Base-by-base conservation (phyloP, 2,113 vertebrate species). In the Odontesthes bonariensis region DNA sequence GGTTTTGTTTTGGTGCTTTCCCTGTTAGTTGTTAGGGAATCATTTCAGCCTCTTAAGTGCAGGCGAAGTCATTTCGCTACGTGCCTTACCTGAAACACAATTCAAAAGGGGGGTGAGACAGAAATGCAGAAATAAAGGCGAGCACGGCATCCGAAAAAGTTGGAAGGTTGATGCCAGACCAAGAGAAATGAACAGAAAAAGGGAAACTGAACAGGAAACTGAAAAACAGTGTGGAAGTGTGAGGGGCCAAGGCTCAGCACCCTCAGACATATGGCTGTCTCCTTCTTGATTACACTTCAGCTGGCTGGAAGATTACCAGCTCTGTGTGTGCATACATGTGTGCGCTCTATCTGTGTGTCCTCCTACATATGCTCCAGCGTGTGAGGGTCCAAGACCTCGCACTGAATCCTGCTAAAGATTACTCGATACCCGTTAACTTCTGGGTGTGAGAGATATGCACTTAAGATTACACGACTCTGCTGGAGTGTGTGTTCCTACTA, bases 211-310 rank as follows among this genome's bases (percentile, higher is more conserved):
- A 51, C 2, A 10, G 7, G 35, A 38, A 38, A 38, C 7, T 10
- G 35, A 38, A 10, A n/a, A 38, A 38, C 7, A 38, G 35, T 7
- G 35, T 10, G 35, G 35, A 38, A 70, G 73, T 58, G 63, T 49
- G 76, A 20, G 71, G 85, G 71, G 85, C 88, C 88, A 90, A 81
- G 72, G 84, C 84, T 90, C 88, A 88, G 85, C 84, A 85, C 75
- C 81, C 86, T 90, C 88, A 91, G 83, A 91, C 92, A 93, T 93
- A 93, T 93, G 92, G 92, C 72, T 67, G 83, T 82, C 86, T 88
- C 85, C 91, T 86, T 91, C 90, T 92, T 91, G 91, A 93, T 93
- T 93, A 91, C 92, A 91, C 89, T 91, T 91, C 77, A 93, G 87
- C 90, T 91, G 86, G 88, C 83, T 90, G 89, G 89, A 92, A 88